phyloP scores from a whole-genome alignment of 2,113 vertebrate species.

The Passer montanus region DNA sequence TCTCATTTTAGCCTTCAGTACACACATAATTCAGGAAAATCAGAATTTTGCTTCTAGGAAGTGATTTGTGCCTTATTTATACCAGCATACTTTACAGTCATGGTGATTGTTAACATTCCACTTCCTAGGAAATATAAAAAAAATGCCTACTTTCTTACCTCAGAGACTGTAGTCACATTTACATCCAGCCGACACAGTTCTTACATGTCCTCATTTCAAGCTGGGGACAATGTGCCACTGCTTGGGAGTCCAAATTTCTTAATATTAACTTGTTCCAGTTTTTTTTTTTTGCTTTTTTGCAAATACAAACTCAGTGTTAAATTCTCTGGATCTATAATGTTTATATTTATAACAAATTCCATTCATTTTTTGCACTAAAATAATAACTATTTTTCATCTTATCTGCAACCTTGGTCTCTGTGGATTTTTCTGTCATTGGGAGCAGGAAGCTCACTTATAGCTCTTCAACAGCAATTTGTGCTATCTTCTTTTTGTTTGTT shows the following conservation, averaged over 20 bases:
- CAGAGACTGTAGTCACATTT: background rate
- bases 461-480: background rate
- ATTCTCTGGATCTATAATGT: background rate
- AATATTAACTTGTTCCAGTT: rapidly evolving
- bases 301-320: background rate
- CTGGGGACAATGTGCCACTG: background rate
- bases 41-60: background rate
- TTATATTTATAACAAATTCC: background rate
- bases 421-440: background rate
- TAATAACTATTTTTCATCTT: background rate
- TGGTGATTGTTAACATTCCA: background rate
- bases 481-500: background rate
- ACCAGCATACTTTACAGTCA: background rate
- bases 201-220: background rate
- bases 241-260: background rate
- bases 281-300: background rate
- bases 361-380: background rate
- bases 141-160: background rate
- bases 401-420: background rate
- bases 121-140: background rate
- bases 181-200: background rate
- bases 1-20: background rate
- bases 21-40: background rate
- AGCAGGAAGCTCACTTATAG: background rate
- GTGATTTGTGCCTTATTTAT: background rate